Conservation (phyloP, 2,113 vertebrate species). For the Galeopterus variegatus region DNA sequence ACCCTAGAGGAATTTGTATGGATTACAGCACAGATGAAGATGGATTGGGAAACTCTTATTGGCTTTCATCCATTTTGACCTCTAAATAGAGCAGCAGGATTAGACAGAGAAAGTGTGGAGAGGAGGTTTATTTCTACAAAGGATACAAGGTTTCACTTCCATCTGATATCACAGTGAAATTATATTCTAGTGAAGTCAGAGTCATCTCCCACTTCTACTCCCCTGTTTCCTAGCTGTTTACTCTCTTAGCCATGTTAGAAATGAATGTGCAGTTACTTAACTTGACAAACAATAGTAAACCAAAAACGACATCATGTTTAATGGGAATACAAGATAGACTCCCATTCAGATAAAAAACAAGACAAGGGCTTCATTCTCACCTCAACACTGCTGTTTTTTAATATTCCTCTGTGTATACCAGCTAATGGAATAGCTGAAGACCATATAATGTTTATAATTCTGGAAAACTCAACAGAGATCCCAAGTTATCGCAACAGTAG, state of each 20-base stretch:
- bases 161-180: background rate
- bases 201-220: background rate
- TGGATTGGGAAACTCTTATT: background rate
- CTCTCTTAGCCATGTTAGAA: background rate
- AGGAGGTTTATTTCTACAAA: background rate
- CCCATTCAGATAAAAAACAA: background rate
- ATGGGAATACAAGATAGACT: background rate
- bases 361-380: background rate
- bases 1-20: background rate
- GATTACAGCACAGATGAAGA: background rate
- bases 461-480: background rate
- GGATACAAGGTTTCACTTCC: background rate
- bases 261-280: background rate
- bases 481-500: background rate
- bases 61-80: no score
- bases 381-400: background rate
- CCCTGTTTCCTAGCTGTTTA: background rate
- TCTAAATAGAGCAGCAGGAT: background rate
- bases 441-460: background rate
- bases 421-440: background rate
- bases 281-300: background rate
- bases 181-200: background rate
- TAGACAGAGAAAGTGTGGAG: background rate
- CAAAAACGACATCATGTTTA: background rate
- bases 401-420: background rate